Conservation (phyloP, 2,113 vertebrate species). For the Strix uralensis region DNA sequence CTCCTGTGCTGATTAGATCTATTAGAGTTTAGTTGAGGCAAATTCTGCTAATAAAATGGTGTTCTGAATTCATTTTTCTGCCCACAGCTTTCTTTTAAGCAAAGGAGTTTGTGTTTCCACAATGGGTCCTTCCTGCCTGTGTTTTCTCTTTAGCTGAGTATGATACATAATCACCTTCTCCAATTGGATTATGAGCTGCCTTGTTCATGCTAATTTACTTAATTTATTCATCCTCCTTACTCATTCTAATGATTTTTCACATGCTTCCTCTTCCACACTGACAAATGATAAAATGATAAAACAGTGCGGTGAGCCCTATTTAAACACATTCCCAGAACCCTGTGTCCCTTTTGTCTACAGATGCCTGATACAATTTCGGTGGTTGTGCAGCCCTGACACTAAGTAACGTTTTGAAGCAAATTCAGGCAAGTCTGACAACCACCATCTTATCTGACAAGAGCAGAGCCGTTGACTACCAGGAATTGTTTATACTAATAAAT, state of each 20-base stretch:
- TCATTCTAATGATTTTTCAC: slow-evolving; percentile 51
- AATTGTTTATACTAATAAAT: slow-evolving; percentile 4
- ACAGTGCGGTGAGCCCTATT: background rate
- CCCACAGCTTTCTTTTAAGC: slow-evolving; percentile 9
- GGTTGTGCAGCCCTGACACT: background rate
- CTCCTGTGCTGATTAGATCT: slow-evolving; percentile 48
- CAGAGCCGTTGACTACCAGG: background rate
- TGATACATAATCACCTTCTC: slow-evolving; percentile 38
- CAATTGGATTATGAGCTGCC: slow-evolving; percentile 44
- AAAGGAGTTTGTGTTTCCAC: slow-evolving; percentile 12
- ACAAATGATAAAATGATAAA: slow-evolving; percentile 34
- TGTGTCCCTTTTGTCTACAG: background rate
- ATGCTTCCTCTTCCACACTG: background rate
- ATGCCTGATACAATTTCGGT: background rate
- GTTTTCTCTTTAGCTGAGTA: slow-evolving; percentile 31
- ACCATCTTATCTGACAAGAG: slow-evolving; percentile 15
- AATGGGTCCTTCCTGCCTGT: background rate
- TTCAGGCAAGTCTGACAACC: background rate
- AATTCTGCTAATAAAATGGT: slow-evolving; percentile 36
- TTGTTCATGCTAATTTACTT: slow-evolving; percentile 53
- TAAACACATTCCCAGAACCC: background rate
- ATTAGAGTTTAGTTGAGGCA: slow-evolving; percentile 26
- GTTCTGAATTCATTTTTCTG: slow-evolving; percentile 32
- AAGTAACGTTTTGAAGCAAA: slow-evolving; percentile 17
- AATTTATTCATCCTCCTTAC: slow-evolving; percentile 59